Percentiles rank a stretch among this genome's conserved stretches.
Evolutionary conservation across 2,888 invertebrate genomes (phyloP).

Genomic region (Drosophila meridiana): DNA sequence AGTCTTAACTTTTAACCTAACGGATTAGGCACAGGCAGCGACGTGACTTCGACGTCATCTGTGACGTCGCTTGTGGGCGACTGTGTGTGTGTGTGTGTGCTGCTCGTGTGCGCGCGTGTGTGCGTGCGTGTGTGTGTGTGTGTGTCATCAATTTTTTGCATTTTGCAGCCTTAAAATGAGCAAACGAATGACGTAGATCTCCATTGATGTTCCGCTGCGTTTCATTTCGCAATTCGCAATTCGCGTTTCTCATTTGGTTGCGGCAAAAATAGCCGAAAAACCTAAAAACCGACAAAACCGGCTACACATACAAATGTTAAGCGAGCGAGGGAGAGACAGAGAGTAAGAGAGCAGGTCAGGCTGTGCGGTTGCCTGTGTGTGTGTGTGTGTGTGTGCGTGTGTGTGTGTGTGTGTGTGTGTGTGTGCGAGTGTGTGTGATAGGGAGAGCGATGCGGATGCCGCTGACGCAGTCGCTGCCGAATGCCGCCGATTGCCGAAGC

Average conservation of each 20-base stretch:
- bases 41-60: constrained; percentile 49
- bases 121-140: constrained; percentile 20
- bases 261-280: constrained; percentile 58
- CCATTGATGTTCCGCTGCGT: constrained; percentile 49
- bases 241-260: constrained; percentile 51
- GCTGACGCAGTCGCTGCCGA: constrained; percentile 30
- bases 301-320: constrained; percentile 34
- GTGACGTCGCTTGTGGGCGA: constrained; percentile 47
- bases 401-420: not conserved
- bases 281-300: constrained; percentile 42
- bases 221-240: constrained; percentile 41
- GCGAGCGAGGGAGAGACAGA: not conserved
- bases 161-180: constrained; percentile 61
- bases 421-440: constrained; percentile 3
- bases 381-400: not conserved
- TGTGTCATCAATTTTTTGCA: constrained; percentile 40
- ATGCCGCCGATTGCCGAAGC: constrained; percentile 19
- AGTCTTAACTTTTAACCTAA: constrained; percentile 38
- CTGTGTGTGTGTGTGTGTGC: constrained; percentile 16
- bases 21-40: constrained; percentile 13
- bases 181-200: constrained; percentile 58
- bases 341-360: not conserved
- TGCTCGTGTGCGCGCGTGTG: constrained; percentile 1
- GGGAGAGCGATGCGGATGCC: constrained; percentile 32
- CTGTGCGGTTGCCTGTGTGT: not conserved